Evolutionary conservation across 2,888 invertebrate genomes (phyloP).

Genomic region (Alloplasta piceator): DNA sequence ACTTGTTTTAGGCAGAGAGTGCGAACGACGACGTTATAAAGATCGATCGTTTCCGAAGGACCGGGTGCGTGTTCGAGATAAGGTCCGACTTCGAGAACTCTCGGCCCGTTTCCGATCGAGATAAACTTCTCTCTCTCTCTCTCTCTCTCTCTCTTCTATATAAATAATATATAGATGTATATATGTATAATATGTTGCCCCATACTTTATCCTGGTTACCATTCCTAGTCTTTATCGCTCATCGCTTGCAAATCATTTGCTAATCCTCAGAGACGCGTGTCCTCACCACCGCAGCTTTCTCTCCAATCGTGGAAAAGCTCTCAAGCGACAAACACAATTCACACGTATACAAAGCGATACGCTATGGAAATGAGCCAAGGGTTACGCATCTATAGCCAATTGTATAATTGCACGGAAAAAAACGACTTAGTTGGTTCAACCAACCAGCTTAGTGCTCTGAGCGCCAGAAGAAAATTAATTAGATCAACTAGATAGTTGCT

Average conservation of each 20-base stretch:
- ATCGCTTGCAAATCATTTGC: conserved; percentile 77
- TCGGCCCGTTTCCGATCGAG: conserved; percentile 73
- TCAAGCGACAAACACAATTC: not conserved
- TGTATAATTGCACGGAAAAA: too few species aligned
- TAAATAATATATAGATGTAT: not conserved
- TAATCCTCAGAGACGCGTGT: conserved; percentile 75
- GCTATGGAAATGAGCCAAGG: not conserved
- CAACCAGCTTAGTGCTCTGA: too few species aligned
- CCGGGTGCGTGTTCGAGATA: conserved; percentile 71
- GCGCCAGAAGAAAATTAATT: too few species aligned
- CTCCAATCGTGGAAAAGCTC: conserved; percentile 30
- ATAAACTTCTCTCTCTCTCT: conserved; percentile 75
- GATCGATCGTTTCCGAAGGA: conserved; percentile 68
- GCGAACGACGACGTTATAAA: conserved; percentile 65
- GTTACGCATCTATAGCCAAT: not conserved
- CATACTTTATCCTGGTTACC: not conserved
- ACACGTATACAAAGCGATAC: not conserved
- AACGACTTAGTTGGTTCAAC: too few species aligned
- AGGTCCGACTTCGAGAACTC: conserved; percentile 65
- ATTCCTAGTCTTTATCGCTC: conserved; percentile 74
- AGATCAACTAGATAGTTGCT: too few species aligned
- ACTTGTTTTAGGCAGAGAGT: conserved; percentile 38
- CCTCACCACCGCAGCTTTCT: conserved; percentile 57
- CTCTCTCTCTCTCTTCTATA: not conserved
- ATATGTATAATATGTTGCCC: not conserved